phyloP scores from a whole-genome alignment of 2,113 vertebrate species.

The Caretta caretta region DNA sequence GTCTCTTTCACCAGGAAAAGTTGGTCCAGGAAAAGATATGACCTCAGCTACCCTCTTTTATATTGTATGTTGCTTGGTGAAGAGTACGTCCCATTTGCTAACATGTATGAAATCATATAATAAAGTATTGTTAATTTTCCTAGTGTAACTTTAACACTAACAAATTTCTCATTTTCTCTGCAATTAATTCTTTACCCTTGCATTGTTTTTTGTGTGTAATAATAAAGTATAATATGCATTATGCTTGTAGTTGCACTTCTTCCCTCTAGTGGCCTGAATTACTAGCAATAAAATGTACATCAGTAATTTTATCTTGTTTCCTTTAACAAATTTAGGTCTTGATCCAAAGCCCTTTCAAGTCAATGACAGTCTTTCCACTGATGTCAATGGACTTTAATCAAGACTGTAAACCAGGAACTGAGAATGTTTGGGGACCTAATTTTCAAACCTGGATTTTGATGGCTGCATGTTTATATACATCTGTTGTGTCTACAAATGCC shows the following conservation, averaged over 20 bases:
- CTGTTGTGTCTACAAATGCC: not conserved
- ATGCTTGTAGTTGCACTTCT: not conserved
- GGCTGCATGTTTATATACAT: not conserved
- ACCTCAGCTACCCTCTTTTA: too few relatives aligned
- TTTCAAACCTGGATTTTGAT: not conserved
- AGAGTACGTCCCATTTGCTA: too few relatives aligned
- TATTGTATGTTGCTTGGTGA: too few relatives aligned
- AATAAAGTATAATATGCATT: not conserved
- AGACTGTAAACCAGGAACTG: not conserved
- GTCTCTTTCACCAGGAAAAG: too few relatives aligned
- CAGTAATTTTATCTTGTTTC: not conserved
- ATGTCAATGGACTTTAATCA: not conserved
- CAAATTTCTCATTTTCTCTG: not conserved
- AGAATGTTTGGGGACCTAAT: not conserved
- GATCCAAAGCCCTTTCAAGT: not conserved
- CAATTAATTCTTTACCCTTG: not conserved
- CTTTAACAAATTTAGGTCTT: not conserved
- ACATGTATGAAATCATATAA: not conserved
- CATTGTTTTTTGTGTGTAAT: not conserved
- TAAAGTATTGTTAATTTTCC: not conserved
- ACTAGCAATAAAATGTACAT: not conserved
- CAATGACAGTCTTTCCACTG: not conserved
- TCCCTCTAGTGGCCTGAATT: slow-evolving; percentile 40
- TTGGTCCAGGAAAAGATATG: too few relatives aligned
- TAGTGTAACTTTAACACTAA: not conserved